phyloP scores from a whole-genome alignment of 1,140 invertebrate species.

The Drosophila teissieri region DNA sequence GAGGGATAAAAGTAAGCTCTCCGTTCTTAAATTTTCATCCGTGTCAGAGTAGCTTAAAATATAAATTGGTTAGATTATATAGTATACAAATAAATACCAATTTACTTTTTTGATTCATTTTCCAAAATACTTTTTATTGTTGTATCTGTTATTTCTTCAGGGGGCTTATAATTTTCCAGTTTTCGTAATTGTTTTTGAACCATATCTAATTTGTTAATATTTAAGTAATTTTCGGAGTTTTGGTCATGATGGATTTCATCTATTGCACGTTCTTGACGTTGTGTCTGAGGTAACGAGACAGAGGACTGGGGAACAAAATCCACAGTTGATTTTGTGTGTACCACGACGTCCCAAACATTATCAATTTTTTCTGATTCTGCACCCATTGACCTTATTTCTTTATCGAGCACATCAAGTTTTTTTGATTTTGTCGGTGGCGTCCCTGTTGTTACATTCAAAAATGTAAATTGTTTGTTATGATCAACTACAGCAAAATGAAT shows the following conservation, averaged over 20 bases:
- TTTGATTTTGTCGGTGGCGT: slow-evolving; percentile 87
- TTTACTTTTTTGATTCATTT: slow-evolving; percentile 89
- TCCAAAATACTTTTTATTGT: slow-evolving; percentile 91
- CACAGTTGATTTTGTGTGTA: slow-evolving; percentile 93
- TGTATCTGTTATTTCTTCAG: slow-evolving; percentile 90
- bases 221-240: slow-evolving; percentile 92
- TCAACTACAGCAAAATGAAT: slow-evolving; percentile 92
- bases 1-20: slow-evolving; percentile 62
- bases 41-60: slow-evolving; percentile 67
- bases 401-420: slow-evolving; percentile 91
- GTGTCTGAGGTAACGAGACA: slow-evolving; percentile 92
- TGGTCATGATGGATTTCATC: slow-evolving; percentile 94
- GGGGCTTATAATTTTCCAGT: slow-evolving; percentile 90
- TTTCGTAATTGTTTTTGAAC: slow-evolving; percentile 93
- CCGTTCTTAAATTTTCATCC: slow-evolving; percentile 73
- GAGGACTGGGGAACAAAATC: slow-evolving; percentile 94
- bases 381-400: slow-evolving; percentile 92
- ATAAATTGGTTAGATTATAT: slow-evolving; percentile 3
- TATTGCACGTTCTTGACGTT: slow-evolving; percentile 93
- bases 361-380: slow-evolving; percentile 95
- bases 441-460: slow-evolving; percentile 85
- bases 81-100: not conserved
- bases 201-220: slow-evolving; percentile 93
- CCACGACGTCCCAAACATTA: slow-evolving; percentile 94
- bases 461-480: slow-evolving; percentile 84